Base-by-base conservation (phyloP, 2,797 vertebrate species). In the Catamblyrhynchus diadema region DNA sequence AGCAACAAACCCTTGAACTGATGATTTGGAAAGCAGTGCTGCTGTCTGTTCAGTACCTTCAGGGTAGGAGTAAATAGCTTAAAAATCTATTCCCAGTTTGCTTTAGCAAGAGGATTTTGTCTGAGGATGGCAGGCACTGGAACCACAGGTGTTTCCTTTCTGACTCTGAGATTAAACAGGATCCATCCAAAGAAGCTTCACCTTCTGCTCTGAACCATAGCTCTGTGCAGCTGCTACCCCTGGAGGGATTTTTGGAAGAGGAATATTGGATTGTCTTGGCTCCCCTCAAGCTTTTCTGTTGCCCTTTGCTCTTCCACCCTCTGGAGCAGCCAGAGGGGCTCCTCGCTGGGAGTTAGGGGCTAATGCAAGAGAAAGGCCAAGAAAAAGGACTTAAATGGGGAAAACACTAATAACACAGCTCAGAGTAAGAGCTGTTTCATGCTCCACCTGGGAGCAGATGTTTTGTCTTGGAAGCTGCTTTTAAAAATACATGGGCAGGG, bases 391-490 rank as follows among this genome's bases (percentile, higher is more conserved):
- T 85, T 50, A 17, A 72, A 66, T 28, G 25, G 32, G 15, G 12
- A 45, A 74, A 60, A 23, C 18, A 78, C 51, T 27, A 11, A 64
- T 18, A 59, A 42, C 10, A 10, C 1, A 71, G 33, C 33, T 72
- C 6, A 0, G 15, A 8, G 28, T 27, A 45, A 59, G 51, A 92
- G 37, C 54, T 20, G 0, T 54, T 73, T 81, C 74, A 2, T 3
- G 24, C 15, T 91, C 47, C 47, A 86, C 54, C 75, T 61, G 56
- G 28, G 74, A 90, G 51, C 94, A 95, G 93, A 71, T 86, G 74
- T 93, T 95, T 62, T 70, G 66, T 42, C 66, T 88, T 86, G 77
- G 93, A 60, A 94, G 56, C 71, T 56, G 88, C 80, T 66, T 81
- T 93, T 66, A 48, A 64, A 90, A 81, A 90, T 21, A 80, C 15